These are phyloP conservation scores for Megaceryle maxima DNA, from an alignment of 2,113 vertebrate genomes.

Conservation along the genomic window DNA sequence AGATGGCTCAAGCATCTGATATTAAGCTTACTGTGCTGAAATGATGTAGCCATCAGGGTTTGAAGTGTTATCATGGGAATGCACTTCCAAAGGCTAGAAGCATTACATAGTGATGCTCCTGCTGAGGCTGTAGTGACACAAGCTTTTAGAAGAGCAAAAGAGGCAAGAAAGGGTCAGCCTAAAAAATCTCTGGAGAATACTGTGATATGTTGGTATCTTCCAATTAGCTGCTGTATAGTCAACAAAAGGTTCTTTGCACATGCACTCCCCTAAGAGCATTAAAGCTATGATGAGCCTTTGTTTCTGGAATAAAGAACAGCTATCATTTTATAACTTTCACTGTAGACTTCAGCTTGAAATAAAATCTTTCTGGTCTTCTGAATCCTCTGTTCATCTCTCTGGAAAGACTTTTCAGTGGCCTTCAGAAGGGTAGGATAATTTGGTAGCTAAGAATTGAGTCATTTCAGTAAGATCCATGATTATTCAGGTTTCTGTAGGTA, in stretches of 20 bases:
- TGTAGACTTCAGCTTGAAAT: background rate
- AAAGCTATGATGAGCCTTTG: background rate
- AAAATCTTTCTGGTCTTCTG: background rate
- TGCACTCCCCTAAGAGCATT: background rate
- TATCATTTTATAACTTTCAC: background rate
- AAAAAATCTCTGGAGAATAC: background rate
- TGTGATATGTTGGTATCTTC: background rate
- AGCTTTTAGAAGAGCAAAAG: background rate
- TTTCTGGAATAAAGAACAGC: background rate
- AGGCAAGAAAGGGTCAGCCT: background rate
- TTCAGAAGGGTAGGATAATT: background rate
- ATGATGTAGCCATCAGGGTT: background rate
- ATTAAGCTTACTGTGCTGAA: slow-evolving; percentile 20
- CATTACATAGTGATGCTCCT: background rate
- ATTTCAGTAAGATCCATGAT: background rate
- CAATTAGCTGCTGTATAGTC: background rate
- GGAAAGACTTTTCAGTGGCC: background rate
- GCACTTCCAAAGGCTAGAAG: slow-evolving; percentile 1
- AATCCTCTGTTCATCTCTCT: background rate
- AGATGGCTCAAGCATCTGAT: slow-evolving; percentile 57
- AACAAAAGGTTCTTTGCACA: background rate
- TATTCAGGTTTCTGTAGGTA: background rate
- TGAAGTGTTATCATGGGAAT: slow-evolving; percentile 54
- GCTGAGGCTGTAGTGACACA: background rate
- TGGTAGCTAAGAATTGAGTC: background rate